Base-by-base conservation (phyloP, 2,888 invertebrate species). In the Scelioninae gen. 1 region DNA sequence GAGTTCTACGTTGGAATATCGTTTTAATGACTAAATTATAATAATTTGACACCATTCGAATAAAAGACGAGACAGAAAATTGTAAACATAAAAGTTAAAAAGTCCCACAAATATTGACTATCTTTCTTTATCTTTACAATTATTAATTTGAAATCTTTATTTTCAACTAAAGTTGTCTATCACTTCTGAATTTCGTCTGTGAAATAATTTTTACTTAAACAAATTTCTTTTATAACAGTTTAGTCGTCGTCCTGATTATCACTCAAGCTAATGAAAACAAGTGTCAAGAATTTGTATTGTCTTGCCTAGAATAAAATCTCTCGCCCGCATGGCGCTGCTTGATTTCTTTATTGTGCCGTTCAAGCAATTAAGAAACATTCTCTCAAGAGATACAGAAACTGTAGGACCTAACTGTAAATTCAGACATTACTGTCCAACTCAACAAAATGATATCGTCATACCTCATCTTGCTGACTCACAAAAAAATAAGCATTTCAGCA, bases 351-450 rank as follows among this genome's bases (percentile, higher is more conserved):
- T 66, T 31, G 75, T 32, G 56, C 8, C 29, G 51, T 53, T 40
- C 62, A 38, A 55, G 55, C 74, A 74, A 65, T 75, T 56, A 75
- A 75, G 65, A 11, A 47, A 65, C 75, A 16, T 63, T 63, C 31
- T 47, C 51, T 53, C 45, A 45, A 40, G 62, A 53, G 62, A 31
- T 43, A 55, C 47, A 47, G 65, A 38, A 75, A 65, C 75, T 75
- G 47, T 55, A 55, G 55, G 63, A 47, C 56, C 38, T 75, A 75
- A 75, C 65, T 55, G 75, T 76, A 76, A 65, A 76, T 51, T 66
- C 66, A 40, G 75, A 76, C 66, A 60, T 76, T 66, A 60, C 66
- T 58, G 75, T 51, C 49, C 58, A 45, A 40, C 40, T 32, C 8
- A 31, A 75, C 47, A 49, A 76, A 66, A 58, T 31, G 47, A 66